Base-by-base conservation (phyloP, 2,888 invertebrate species). In the Blastobasis lacticolella region DNA sequence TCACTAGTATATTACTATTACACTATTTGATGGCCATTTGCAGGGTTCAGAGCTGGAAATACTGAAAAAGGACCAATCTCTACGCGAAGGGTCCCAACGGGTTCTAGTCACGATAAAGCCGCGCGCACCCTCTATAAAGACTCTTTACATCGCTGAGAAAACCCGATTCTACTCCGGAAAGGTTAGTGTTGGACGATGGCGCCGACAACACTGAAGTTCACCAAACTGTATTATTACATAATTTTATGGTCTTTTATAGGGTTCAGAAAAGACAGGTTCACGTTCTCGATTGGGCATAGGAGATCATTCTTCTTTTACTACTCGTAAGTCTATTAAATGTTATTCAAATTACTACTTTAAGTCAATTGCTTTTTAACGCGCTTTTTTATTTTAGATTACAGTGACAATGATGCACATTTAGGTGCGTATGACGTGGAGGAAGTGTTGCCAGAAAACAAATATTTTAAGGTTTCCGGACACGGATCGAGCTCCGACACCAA, bases 221-320 rank as follows among this genome's bases (percentile, higher is more conserved):
- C 37, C 38, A 0, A 6, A n/a, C 37, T 37, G 43, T 38, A 23
- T 10, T 10, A 23, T 23, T 23, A 23, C 23, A 23, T 23, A 23
- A 23, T 23, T 23, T 23, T 23, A 23, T 23, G 23, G 23, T 23
- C 23, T 53, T 62, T 74, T 76, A 37, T 67, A 86, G 86, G 71
- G 67, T 55, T 73, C 78, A 23, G 71, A 77, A 46, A 79, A 72
- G 63, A 76, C 82, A 40, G 72, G 71, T 10, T 81, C 81, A 45
- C 71, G 72, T n/a, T 81, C 81, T 42, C 70, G 76, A 48, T 73
- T 84, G 53, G 84, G 78, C 49, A 76, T 83, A 52, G 85, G 83
- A 60, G 85, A 86, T 59, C 81, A 86, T 63, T 74, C 77, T 37
- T 81, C 81, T 43, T 75, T 78, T 54, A 75, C 68, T 36, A 73